phyloP scores from a whole-genome alignment of 2,113 vertebrate species.

The Hystrix cristata region DNA sequence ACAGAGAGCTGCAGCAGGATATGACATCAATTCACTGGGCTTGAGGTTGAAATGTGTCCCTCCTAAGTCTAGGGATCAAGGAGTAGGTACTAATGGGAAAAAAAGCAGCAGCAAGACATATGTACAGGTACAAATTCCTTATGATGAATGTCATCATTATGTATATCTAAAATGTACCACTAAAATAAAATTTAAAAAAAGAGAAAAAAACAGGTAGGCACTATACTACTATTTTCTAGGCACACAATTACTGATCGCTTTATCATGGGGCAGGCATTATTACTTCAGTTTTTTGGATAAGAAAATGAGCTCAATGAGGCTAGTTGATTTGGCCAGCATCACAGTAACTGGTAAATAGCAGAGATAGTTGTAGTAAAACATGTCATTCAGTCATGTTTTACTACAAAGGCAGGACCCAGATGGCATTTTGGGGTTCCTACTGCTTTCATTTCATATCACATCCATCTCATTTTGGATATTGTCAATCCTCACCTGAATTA shows the following conservation, averaged over 20 bases:
- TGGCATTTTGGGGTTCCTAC: background rate
- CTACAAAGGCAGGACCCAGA: background rate
- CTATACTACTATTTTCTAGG: background rate
- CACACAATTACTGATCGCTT: background rate
- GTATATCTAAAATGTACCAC: no score
- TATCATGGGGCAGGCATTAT: background rate
- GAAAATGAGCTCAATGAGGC: background rate
- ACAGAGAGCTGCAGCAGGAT: background rate
- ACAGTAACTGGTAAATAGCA: background rate
- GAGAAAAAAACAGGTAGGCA: no score
- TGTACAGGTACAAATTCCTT: no score
- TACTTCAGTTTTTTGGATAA: background rate
- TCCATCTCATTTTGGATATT: background rate
- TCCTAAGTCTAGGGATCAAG: background rate
- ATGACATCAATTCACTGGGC: rapidly evolving
- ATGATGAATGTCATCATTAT: no score
- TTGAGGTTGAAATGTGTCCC: background rate
- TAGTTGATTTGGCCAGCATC: background rate
- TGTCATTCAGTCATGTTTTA: background rate
- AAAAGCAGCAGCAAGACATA: no score
- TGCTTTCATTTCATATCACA: background rate
- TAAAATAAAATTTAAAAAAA: no score
- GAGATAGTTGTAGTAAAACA: background rate
- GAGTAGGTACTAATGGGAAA: background rate
- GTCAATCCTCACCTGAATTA: background rate